Conservation (phyloP, 2,888 invertebrate genomes). For the Nomada fucata region DNA sequence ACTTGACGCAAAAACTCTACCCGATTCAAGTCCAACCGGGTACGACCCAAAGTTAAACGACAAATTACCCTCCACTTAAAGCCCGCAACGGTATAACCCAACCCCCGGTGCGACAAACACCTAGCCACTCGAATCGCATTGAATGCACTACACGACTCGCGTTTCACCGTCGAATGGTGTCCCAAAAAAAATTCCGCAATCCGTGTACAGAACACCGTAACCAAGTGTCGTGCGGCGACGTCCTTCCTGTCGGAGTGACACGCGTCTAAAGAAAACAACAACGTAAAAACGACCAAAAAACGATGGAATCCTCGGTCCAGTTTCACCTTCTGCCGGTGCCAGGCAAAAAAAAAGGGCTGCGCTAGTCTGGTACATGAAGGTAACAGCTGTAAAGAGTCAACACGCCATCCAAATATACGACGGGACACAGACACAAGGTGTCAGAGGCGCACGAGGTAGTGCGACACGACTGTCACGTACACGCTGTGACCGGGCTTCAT, state of each 20-base stretch:
- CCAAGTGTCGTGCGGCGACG: constrained; percentile 9
- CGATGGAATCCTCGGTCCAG: constrained; percentile 45
- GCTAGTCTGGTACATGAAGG: constrained; percentile 59
- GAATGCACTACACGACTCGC: background rate
- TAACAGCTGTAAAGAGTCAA: constrained; percentile 81
- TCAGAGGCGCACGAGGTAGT: constrained; percentile 69
- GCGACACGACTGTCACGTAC: constrained; percentile 81
- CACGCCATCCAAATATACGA: constrained; percentile 78
- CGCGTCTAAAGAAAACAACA: background rate
- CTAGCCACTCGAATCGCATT: background rate
- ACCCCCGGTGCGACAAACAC: background rate
- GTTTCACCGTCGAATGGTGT: background rate
- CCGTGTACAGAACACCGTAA: background rate
- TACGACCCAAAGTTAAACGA: constrained; percentile 1
- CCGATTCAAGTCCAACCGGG: background rate
- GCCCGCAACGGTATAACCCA: background rate
- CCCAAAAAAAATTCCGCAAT: background rate
- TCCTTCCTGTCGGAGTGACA: background rate
- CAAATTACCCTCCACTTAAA: constrained; percentile 5
- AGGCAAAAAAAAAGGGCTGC: constrained; percentile 9
- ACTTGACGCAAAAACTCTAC: background rate
- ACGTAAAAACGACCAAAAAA: background rate
- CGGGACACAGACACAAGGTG: constrained; percentile 75
- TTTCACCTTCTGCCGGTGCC: constrained; percentile 53
- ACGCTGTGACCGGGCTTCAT: constrained; percentile 78